These are phyloP conservation scores for Oxygymnocypris stewartii DNA, from an alignment of 2,113 vertebrate species.

Conservation along the genomic window DNA sequence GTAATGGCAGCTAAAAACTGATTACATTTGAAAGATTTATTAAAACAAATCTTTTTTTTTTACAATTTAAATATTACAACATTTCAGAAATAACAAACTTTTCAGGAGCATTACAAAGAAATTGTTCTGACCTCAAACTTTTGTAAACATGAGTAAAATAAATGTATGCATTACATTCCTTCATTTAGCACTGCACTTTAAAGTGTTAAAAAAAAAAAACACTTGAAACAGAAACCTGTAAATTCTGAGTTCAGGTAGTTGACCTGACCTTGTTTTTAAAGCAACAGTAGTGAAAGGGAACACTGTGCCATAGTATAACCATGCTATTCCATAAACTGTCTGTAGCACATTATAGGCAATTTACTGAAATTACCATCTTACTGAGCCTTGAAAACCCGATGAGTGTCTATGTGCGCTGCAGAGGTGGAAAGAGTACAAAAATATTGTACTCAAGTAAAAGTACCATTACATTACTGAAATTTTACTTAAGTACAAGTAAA, in stretches of 20 bases:
- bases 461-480: too few relatives aligned
- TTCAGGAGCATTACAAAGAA: too few relatives aligned
- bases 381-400: neutral
- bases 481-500: too few relatives aligned
- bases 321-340: neutral
- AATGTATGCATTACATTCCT: neutral
- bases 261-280: neutral
- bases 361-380: neutral
- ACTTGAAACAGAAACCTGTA: neutral
- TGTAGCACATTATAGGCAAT: neutral
- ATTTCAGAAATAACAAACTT: neutral
- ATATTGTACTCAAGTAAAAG: too few relatives aligned
- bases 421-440: too few relatives aligned
- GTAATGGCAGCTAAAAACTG: too few relatives aligned
- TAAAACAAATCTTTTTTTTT: neutral
- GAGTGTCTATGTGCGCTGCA: constrained; percentile 21
- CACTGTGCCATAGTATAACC: neutral
- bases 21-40: neutral
- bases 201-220: neutral
- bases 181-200: neutral
- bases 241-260: neutral
- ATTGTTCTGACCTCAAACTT: neutral
- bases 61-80: neutral
- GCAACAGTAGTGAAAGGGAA: neutral
- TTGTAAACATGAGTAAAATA: neutral